Evolutionary conservation across 1,140 invertebrate species (phyloP).

Genomic region (Apis mellifera): DNA sequence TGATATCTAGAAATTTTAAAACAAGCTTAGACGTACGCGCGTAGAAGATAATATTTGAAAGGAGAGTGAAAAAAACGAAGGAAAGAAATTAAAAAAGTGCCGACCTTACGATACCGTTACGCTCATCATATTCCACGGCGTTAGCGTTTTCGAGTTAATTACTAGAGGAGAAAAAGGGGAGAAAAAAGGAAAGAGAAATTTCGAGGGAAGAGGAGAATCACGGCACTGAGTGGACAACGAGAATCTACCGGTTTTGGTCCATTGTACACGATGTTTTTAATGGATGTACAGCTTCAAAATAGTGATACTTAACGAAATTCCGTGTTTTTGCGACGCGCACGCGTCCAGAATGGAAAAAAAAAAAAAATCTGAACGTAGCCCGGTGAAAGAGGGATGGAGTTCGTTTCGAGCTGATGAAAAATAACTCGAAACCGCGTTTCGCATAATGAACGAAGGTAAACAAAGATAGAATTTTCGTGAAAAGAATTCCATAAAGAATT

Average conservation of each 20-base stretch:
- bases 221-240: conserved; percentile 9
- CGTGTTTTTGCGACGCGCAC: conserved; percentile 6
- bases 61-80: background rate
- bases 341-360: conserved; percentile 1
- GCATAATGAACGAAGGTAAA: too few species aligned
- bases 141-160: conserved; percentile 51
- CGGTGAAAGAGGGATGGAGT: conserved; percentile 14
- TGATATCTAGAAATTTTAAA: background rate
- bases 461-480: background rate
- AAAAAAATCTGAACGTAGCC: background rate
- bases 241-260: background rate
- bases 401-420: conserved; percentile 1
- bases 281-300: conserved; percentile 25
- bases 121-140: conserved; percentile 26
- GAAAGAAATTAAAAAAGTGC: background rate
- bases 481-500: too few species aligned
- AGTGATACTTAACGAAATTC: conserved; percentile 35
- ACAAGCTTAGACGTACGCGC: background rate
- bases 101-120: background rate
- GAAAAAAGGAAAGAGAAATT: background rate
- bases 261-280: background rate
- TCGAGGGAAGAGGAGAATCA: background rate
- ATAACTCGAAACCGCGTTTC: background rate
- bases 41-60: background rate
- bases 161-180: background rate